These are phyloP conservation scores for Apogon talboti DNA, from an alignment of 2,797 vertebrate genomes.

Conservation along the genomic window DNA sequence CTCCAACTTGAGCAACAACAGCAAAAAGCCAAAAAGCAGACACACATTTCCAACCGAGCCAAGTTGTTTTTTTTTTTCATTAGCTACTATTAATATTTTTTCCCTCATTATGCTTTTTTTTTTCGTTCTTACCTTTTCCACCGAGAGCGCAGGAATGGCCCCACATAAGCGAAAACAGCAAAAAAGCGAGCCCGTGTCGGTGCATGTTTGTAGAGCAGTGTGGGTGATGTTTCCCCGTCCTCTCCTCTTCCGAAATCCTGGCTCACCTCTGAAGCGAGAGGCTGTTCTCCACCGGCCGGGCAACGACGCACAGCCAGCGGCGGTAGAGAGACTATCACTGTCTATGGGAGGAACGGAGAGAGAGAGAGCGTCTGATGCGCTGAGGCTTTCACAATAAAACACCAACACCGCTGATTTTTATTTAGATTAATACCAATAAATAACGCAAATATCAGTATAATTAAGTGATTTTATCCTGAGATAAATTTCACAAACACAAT, in stretches of 20 bases:
- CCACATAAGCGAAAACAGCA: slow-evolving; percentile 74
- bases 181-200: slow-evolving; percentile 60
- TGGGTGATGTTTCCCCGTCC: slow-evolving; percentile 45
- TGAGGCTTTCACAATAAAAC: slow-evolving; percentile 51
- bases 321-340: slow-evolving; percentile 46
- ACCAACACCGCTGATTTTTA: fast-evolving
- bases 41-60: slow-evolving; percentile 12
- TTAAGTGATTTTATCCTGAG: too few relatives aligned
- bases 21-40: background rate
- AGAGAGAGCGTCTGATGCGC: slow-evolving; percentile 28
- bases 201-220: slow-evolving; percentile 63
- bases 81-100: background rate
- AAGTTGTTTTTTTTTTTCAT: background rate
- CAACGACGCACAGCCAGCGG: slow-evolving; percentile 12
- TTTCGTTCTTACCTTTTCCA: slow-evolving; percentile 86
- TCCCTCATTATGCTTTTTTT: background rate
- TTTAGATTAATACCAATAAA: background rate
- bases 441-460: too few relatives aligned
- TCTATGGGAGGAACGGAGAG: slow-evolving; percentile 3
- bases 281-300: slow-evolving; percentile 33
- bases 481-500: too few relatives aligned
- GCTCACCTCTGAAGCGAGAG: slow-evolving; percentile 38
- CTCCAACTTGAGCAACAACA: slow-evolving; percentile 47
- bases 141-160: slow-evolving; percentile 82
- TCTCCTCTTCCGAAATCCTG: slow-evolving; percentile 58